Base-by-base conservation (phyloP, 2,113 vertebrate species). In the Mohoua ochrocephala region DNA sequence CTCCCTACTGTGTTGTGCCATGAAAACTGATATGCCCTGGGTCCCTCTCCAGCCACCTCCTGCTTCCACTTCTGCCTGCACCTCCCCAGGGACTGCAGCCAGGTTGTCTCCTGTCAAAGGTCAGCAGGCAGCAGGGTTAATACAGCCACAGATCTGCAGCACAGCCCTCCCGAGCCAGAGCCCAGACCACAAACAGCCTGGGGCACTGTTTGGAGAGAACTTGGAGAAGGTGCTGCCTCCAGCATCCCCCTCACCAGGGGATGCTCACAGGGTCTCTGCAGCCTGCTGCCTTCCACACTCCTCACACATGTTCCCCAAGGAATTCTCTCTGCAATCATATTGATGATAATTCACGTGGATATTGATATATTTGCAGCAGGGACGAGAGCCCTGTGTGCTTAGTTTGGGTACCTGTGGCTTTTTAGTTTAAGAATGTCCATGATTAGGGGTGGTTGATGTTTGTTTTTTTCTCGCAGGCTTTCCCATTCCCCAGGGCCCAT, bases 251-350 rank as follows among this genome's bases (percentile, higher is more conserved):
- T 74, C 54, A 28, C n/a, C 10, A 23, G 15, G 24, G 20, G 22
- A 59, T 64, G 52, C 35, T 50, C 37, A 27, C 44, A 39, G 28
- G 26, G 35, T 21, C 30, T 10, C 79, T 61, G 21, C 50, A 81
- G 6, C 18, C 21, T 2, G 0, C 56, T 75, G 60, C 67, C 41
- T 79, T 30, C 31, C 70, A 33, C 0, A 0, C 3, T 30, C 39
- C 82, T 56, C 47, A 59, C 10, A 13, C 28, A 8, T 2, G 1
- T 20, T 84, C 56, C 37, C 23, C 23, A 22, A 33, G 5, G 52
- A 53, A 41, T 26, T 28, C 37, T 13, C 59, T 44, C 47, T 30
- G 24, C 28, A 52, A 7, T 47, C 8, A 7, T 22, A 53, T 9
- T 61, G 59, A 17, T 35, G 27, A 28, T 9, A 35, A 77, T 7